Evolutionary conservation across 2,113 vertebrate genomes (phyloP).

Genomic region (Manacus vitellinus): DNA sequence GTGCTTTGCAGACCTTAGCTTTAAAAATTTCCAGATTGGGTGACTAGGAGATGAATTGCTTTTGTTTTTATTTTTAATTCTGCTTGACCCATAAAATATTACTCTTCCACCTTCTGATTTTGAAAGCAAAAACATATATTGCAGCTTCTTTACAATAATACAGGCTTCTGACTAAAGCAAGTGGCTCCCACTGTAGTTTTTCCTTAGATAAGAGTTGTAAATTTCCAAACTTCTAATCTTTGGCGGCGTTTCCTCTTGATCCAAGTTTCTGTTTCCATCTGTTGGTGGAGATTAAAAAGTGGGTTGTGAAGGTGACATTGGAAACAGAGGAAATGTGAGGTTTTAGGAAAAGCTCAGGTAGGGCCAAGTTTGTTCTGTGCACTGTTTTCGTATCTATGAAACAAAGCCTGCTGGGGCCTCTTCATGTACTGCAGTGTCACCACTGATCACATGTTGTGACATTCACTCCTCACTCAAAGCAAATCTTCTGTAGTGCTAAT

Average conservation of each 20-base stretch:
- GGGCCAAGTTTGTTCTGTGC: neutral
- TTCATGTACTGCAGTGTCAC: neutral
- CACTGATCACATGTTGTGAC: neutral
- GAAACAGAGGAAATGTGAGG: conserved; percentile 53
- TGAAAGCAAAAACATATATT: conserved; percentile 3
- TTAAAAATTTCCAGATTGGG: neutral
- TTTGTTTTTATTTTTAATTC: conserved; percentile 14
- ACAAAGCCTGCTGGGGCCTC: neutral
- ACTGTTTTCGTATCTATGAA: neutral
- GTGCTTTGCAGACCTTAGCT: neutral
- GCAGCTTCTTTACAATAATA: conserved; percentile 13
- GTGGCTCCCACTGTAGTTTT: conserved; percentile 15
- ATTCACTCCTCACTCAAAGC: conserved; percentile 7
- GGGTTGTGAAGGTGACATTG: conserved; percentile 20
- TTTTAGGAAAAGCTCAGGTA: conserved; percentile 49
- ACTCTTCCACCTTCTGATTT: neutral
- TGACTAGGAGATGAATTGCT: neutral
- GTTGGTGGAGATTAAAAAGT: conserved; percentile 51
- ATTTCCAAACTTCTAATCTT: conserved; percentile 41
- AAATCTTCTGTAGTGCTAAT: conserved; percentile 26
- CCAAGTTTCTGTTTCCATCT: conserved; percentile 52
- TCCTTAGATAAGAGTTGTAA: conserved; percentile 26
- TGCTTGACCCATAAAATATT: conserved; percentile 5
- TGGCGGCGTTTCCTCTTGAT: conserved; percentile 38
- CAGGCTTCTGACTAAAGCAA: neutral